Evolutionary conservation across 92 coral and sea anemone species (phyloP), one percentile per base, ranked within the genome.

Genomic region (Zoanthus solanderi): DNA sequence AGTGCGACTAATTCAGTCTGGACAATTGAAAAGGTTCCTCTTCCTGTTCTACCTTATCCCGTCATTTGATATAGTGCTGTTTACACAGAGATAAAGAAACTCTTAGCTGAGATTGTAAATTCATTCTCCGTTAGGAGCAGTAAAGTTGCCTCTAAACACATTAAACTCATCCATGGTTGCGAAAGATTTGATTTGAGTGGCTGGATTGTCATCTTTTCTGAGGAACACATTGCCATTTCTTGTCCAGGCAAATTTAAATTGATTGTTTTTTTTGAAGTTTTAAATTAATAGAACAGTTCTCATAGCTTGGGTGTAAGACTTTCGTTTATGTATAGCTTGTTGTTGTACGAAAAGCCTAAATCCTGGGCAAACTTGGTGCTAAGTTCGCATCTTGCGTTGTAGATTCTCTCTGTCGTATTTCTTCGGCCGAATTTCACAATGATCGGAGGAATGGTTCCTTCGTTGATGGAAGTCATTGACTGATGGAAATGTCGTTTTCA

Each of bases 401-500:
- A 67, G 32, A 87, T 6, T 17, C 71, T 76, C 47, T 87, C 90
- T 14, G 23, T 23, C 85, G 34, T 45, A 66, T 45, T 61, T 78
- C 32, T 16, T 84, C 56, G 50, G 76, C 47, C 9, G 65, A 34
- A 78, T 76, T 76, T 76, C 16, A 47, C 84, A 29, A 86, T 86
- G 46, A 86, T 86, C 11, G 75, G 46, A 42, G 89, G 84, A n/a
- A 63, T 52, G 31, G 13, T 18, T 54, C 50, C 78, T 18, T 13
- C 45, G 6, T 4, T 15, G 28, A 78, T 48, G 86, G 86, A 15
- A 87, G 86, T 12, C 90, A 77, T 34, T 87, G 79, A 37, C 90
- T 88, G 58, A 79, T 88, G 16, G 87, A 88, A 7, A 88, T 88
- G 15, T 88, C 79, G 31, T 4, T 65, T 4, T 79, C 87, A 14